phyloP scores from a whole-genome alignment of 2,797 vertebrate genomes.

The Cercopithecus hamlyni region DNA sequence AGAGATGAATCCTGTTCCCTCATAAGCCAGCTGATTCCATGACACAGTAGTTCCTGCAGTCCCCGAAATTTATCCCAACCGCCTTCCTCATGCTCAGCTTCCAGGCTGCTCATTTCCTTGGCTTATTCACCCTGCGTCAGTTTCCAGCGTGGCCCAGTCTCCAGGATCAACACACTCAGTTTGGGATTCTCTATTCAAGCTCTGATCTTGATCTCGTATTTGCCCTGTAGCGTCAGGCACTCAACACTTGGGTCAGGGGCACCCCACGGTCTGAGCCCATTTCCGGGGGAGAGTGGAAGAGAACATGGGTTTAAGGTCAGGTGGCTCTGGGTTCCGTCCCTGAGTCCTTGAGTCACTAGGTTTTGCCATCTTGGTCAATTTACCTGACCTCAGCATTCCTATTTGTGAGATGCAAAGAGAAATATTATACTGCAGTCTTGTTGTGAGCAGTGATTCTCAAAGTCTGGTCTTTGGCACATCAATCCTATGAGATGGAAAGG shows the following conservation, averaged over 20 bases:
- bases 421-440: no score
- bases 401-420: no score
- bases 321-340: no score
- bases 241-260: not conserved
- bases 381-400: no score
- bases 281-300: no score
- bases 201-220: not conserved
- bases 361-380: no score
- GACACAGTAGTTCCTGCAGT: not conserved
- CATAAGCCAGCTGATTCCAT: not conserved
- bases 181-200: not conserved
- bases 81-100: not conserved
- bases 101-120: not conserved
- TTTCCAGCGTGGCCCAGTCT: not conserved
- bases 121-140: not conserved
- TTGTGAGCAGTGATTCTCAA: no score
- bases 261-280: not conserved
- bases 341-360: no score
- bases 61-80: not conserved
- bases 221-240: not conserved
- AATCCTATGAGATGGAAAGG: no score
- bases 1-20: not conserved
- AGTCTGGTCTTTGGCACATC: no score
- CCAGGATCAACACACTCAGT: not conserved
- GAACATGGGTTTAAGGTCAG: no score